These are phyloP conservation scores for Cebus imitator DNA, from an alignment of 2,113 vertebrate species.

Conservation along the genomic window DNA sequence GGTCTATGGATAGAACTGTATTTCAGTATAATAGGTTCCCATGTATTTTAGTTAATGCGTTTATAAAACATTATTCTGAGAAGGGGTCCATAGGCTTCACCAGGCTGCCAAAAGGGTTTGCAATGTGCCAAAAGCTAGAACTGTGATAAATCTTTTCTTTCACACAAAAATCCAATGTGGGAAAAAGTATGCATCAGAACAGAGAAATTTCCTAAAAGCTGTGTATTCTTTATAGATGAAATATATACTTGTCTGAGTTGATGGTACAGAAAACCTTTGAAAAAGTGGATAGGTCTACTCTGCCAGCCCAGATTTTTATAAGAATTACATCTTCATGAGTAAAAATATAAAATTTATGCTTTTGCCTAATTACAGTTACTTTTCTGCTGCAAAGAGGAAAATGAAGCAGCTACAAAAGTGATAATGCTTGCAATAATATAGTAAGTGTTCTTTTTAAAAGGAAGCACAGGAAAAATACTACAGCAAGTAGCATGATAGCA, in stretches of 20 bases:
- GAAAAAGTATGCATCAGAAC: not conserved
- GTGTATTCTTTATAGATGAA: not conserved
- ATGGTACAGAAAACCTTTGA: not conserved
- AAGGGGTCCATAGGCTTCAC: not conserved
- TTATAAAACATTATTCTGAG: constrained; percentile 27
- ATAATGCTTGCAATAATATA: constrained; percentile 61
- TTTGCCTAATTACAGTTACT: constrained; percentile 62
- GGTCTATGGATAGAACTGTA: not conserved
- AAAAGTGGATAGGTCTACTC: not conserved
- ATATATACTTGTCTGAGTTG: not conserved
- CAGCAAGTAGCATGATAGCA: constrained; percentile 65
- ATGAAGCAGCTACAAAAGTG: constrained; percentile 61
- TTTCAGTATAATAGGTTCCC: not conserved
- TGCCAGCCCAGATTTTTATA: not conserved
- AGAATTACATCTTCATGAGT: not conserved
- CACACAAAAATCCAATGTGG: not conserved
- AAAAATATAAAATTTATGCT: constrained; percentile 18
- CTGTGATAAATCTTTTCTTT: not conserved
- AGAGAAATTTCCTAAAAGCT: not conserved
- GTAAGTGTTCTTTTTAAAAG: constrained; percentile 74
- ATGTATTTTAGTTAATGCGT: not conserved
- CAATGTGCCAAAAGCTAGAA: not conserved
- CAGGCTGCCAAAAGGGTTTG: not conserved
- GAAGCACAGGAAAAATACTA: constrained; percentile 71
- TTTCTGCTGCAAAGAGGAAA: constrained; percentile 57